phyloP scores from a whole-genome alignment of 2,113 vertebrate species.

The Osmerus mordax region DNA sequence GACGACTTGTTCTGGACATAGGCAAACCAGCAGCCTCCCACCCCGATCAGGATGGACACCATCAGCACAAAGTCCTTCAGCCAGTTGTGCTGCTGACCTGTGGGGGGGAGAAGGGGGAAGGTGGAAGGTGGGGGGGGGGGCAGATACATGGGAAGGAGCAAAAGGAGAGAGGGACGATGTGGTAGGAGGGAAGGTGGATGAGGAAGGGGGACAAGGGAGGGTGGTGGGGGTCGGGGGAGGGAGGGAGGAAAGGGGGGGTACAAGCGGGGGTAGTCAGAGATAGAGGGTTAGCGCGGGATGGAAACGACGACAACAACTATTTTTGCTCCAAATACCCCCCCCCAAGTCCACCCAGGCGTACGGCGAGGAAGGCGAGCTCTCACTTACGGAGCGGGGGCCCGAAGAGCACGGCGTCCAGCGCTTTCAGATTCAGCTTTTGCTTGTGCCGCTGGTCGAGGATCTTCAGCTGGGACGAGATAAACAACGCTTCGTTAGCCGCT shows the following conservation, averaged over 20 bases:
- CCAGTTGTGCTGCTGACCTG: slow-evolving; percentile 96
- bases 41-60: slow-evolving; percentile 94
- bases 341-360: too few relatives aligned
- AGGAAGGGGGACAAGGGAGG: too few relatives aligned
- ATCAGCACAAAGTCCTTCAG: slow-evolving; percentile 96
- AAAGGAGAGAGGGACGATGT: background rate
- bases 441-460: slow-evolving; percentile 94
- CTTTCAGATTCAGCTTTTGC: slow-evolving; percentile 96
- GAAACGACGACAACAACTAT: background rate
- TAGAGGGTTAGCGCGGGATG: too few relatives aligned
- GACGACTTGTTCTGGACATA: slow-evolving; percentile 95
- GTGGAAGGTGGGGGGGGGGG: too few relatives aligned
- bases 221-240: too few relatives aligned
- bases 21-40: slow-evolving; percentile 98
- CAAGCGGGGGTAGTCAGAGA: too few relatives aligned
- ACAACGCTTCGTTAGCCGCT: slow-evolving; percentile 90
- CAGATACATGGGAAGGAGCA: background rate
- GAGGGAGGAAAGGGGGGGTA: too few relatives aligned
- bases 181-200: background rate
- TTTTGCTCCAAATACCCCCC: background rate
- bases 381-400: slow-evolving; percentile 93
- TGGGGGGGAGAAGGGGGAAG: background rate
- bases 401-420: slow-evolving; percentile 94
- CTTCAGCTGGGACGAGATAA: slow-evolving; percentile 92
- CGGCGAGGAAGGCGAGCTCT: too few relatives aligned